Evolutionary conservation across 1,140 invertebrate genomes (phyloP).

Genomic region (Venturia canescens): DNA sequence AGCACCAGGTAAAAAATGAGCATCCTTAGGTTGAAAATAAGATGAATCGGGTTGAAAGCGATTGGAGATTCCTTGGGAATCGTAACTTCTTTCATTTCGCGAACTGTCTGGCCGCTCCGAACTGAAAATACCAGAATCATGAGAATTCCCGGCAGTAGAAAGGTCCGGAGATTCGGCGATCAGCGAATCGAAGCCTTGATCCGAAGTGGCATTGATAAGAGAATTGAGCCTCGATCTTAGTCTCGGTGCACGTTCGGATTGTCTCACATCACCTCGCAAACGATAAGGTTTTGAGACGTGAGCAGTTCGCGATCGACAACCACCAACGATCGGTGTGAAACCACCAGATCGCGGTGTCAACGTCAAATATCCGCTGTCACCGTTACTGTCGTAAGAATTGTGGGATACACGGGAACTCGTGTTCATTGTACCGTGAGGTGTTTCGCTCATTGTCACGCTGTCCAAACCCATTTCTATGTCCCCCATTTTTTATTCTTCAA

Average conservation of each 20-base stretch:
- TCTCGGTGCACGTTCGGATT: conserved; percentile 51
- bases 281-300: conserved; percentile 58
- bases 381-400: conserved; percentile 57
- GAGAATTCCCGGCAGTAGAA: neutral
- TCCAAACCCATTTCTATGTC: conserved; percentile 57
- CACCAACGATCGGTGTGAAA: conserved; percentile 44
- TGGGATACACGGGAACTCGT: conserved; percentile 44
- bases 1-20: neutral
- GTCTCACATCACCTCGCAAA: conserved; percentile 56
- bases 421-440: conserved; percentile 42
- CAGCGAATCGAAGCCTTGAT: conserved; percentile 1
- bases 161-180: conserved; percentile 31
- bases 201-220: conserved; percentile 44
- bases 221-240: conserved; percentile 51
- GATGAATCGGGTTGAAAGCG: too few relatives aligned
- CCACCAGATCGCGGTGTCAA: conserved; percentile 58
- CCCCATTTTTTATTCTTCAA: conserved; percentile 4
- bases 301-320: conserved; percentile 49
- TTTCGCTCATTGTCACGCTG: conserved; percentile 42
- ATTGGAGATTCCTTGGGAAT: neutral
- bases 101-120: conserved; percentile 13
- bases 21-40: neutral
- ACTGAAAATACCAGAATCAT: conserved; percentile 34
- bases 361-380: conserved; percentile 69
- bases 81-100: neutral